Base-by-base conservation (phyloP, 2,113 vertebrate genomes). In the Theropithecus gelada region DNA sequence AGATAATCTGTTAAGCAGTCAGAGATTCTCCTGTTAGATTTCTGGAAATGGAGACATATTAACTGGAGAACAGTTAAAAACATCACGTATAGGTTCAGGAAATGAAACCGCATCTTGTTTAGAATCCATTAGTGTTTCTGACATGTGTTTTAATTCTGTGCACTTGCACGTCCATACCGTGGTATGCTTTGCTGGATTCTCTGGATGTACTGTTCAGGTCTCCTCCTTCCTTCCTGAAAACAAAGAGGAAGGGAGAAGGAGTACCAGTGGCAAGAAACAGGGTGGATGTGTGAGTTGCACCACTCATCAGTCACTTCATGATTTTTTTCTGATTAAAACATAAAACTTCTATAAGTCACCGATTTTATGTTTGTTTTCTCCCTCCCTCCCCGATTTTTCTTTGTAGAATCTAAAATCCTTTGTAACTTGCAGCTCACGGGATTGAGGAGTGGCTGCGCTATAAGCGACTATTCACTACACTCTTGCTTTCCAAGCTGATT, bases 111-210 rank as follows among this genome's bases (percentile, higher is more conserved):
- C 68, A 57, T 82, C 70, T 66, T 76, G 59, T 87, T 98, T 78
- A 78, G 81, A 94, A 93, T 61, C 88, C 96, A 75, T 92, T 38
- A 88, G 91, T 87, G 95, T 8, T 94, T 84, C 88, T 94, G 59
- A 38, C 95, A 89, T 94, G 92, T 89, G 83, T 97, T 98, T 96
- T 95, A 97, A 96, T 94, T 93, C 87, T 95, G 27, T 50, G 48
- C 90, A 95, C 40, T 93, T 66, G 91, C 93, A 93, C 40, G n/a
- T 93, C 89, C 88, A 73, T 78, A 57, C 32, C 22, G 6, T 84
- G 75, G 50, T 70, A 48, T 57, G 75, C 45, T 96, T 90, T 94
- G 68, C 85, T 50, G 75, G 78, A 32, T 94, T 16, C 66, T 64
- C 75, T 80, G 30, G 88, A 80, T 73, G n/a, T 78, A 66, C 48